Percentiles rank a stretch among this genome's conserved stretches.
Conservation (phyloP, 2,888 invertebrate genomes). For the Pandemis cinnamomeana region DNA sequence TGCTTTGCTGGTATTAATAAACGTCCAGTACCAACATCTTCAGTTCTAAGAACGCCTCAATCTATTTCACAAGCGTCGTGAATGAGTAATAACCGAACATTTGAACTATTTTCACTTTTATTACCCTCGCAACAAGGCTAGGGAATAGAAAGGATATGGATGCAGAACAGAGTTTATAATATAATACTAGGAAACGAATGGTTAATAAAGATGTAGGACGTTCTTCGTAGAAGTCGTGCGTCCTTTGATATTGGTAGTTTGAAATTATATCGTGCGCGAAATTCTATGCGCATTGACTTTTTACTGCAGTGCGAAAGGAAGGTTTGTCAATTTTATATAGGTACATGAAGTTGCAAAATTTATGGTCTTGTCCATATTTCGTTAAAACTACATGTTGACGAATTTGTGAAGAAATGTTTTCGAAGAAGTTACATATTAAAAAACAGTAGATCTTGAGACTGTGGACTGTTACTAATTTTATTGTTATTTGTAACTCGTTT, state of each 20-base stretch:
- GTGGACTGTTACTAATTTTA: neutral
- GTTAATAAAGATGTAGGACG: conserved; percentile 57
- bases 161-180: conserved; percentile 50
- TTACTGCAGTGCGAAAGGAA: neutral
- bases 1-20: conserved; percentile 51
- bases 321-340: neutral
- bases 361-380: too few relatives aligned
- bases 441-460: neutral
- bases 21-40: conserved; percentile 51
- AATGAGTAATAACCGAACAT: conserved; percentile 49
- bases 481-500: neutral
- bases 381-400: too few relatives aligned
- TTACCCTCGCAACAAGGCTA: conserved; percentile 41
- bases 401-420: too few relatives aligned
- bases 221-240: conserved; percentile 50
- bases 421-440: too few relatives aligned
- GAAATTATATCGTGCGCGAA: conserved; percentile 32
- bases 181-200: conserved; percentile 56
- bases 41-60: conserved; percentile 68
- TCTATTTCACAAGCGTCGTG: conserved; percentile 61
- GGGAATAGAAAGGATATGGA: conserved; percentile 48
- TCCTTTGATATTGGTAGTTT: conserved; percentile 43
- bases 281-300: neutral
- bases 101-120: conserved; percentile 48
- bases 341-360: neutral